A percentile compares a stretch with the other conserved stretches of the same genome.
Conservation (phyloP, 1,140 invertebrate species). For the Cephus cinctus region DNA sequence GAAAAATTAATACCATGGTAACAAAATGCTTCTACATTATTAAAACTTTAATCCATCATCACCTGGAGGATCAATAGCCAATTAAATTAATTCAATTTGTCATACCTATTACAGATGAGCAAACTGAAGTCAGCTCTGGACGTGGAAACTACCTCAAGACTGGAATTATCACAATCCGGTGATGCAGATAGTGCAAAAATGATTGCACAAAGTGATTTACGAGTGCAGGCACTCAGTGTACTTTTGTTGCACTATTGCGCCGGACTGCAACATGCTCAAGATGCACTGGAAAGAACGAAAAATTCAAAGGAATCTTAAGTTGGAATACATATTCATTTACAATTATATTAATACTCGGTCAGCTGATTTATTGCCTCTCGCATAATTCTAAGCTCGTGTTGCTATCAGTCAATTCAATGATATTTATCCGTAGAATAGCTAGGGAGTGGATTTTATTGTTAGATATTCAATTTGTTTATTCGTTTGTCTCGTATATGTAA, state of each 20-base stretch:
- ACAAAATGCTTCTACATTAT: slow-evolving; percentile 19
- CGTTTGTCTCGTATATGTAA: too few relatives aligned
- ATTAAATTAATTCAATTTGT: slow-evolving; percentile 7
- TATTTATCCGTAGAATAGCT: too few relatives aligned
- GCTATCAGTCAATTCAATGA: too few relatives aligned
- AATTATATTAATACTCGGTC: background rate
- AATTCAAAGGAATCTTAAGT: slow-evolving; percentile 17
- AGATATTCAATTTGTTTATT: too few relatives aligned
- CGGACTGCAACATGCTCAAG: slow-evolving; percentile 69
- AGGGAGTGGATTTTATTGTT: too few relatives aligned
- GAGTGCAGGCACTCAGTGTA: slow-evolving; percentile 77
- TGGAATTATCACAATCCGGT: slow-evolving; percentile 41
- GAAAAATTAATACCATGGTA: slow-evolving; percentile 72
- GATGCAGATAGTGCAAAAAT: slow-evolving; percentile 59
- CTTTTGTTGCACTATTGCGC: slow-evolving; percentile 85
- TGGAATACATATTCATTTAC: background rate
- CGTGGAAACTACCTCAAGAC: slow-evolving; percentile 58
- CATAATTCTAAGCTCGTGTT: too few relatives aligned
- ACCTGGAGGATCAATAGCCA: background rate
- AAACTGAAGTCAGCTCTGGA: slow-evolving; percentile 74
- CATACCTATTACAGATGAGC: slow-evolving; percentile 60
- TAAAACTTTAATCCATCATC: slow-evolving; percentile 7
- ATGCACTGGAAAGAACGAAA: slow-evolving; percentile 46
- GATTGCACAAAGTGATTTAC: slow-evolving; percentile 68
- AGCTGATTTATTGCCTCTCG: too few relatives aligned